Percentiles rank a stretch among this genome's conserved stretches.
These are phyloP conservation scores for Papilio polyxenes DNA, from an alignment of 1,140 invertebrate species.

Conservation along the genomic window DNA sequence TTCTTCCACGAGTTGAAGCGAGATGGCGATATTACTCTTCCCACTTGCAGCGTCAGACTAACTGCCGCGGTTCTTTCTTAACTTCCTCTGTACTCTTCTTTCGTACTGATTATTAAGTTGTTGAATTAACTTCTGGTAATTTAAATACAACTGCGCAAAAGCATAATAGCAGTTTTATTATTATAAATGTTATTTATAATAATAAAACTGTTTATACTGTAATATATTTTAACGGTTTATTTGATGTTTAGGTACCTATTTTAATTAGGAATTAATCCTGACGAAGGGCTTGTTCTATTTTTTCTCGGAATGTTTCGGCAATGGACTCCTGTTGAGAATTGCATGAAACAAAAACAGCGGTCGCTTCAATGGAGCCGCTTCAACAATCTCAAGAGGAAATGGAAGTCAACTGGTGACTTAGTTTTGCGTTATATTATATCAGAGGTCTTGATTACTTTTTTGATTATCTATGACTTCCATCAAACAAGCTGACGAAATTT, in stretches of 20 bases:
- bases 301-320: no score
- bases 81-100: background rate
- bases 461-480: background rate
- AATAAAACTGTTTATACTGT: no score
- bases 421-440: background rate
- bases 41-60: background rate
- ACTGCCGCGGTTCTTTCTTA: background rate
- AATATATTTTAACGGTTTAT: background rate
- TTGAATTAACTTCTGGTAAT: background rate
- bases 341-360: background rate
- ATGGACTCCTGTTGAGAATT: background rate
- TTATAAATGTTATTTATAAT: no score
- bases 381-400: background rate
- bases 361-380: background rate
- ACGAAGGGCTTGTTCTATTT: background rate
- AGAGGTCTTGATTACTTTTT: background rate
- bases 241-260: background rate
- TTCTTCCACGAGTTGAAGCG: conserved; percentile 55
- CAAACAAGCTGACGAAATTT: background rate
- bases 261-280: background rate
- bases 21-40: conserved; percentile 44
- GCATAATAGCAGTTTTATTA: background rate
- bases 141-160: background rate
- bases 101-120: background rate
- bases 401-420: background rate